A percentile compares a stretch with the other conserved stretches of the same genome.
These are phyloP conservation scores for Boloria selene DNA, from an alignment of 2,888 invertebrate genomes.

Conservation along the genomic window DNA sequence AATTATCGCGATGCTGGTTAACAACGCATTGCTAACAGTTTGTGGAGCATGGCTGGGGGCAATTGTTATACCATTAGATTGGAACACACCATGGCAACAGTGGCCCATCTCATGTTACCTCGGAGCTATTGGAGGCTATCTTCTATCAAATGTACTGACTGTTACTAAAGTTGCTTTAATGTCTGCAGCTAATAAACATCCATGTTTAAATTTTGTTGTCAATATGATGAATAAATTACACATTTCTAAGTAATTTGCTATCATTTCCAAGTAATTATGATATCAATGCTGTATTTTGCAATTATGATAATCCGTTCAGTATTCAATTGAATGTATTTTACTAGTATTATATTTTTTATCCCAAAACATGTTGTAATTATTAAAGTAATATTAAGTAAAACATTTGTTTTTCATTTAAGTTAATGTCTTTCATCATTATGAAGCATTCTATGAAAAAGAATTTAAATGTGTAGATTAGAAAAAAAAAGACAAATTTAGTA, in stretches of 20 bases:
- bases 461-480: neutral
- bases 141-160: constrained; percentile 80
- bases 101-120: constrained; percentile 89
- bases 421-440: neutral
- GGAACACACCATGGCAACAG: constrained; percentile 94
- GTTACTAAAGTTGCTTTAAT: constrained; percentile 69
- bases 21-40: constrained; percentile 82
- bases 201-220: constrained; percentile 57
- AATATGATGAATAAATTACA: constrained; percentile 58
- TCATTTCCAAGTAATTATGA: constrained; percentile 55
- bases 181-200: constrained; percentile 66
- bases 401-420: neutral
- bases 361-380: neutral
- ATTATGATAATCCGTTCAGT: constrained; percentile 11
- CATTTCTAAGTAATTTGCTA: constrained; percentile 52
- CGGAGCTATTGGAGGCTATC: constrained; percentile 85
- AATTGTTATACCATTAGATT: constrained; percentile 93
- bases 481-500: constrained; percentile 62
- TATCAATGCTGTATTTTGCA: constrained; percentile 12
- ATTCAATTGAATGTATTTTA: neutral
- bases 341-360: neutral
- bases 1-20: constrained; percentile 80
- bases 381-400: neutral
- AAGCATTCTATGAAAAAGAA: neutral
- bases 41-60: constrained; percentile 93